A percentile compares a stretch with the other conserved stretches of the same genome.
phyloP scores from a whole-genome alignment of 1,140 invertebrate species.

The Saccostrea glomerata region DNA sequence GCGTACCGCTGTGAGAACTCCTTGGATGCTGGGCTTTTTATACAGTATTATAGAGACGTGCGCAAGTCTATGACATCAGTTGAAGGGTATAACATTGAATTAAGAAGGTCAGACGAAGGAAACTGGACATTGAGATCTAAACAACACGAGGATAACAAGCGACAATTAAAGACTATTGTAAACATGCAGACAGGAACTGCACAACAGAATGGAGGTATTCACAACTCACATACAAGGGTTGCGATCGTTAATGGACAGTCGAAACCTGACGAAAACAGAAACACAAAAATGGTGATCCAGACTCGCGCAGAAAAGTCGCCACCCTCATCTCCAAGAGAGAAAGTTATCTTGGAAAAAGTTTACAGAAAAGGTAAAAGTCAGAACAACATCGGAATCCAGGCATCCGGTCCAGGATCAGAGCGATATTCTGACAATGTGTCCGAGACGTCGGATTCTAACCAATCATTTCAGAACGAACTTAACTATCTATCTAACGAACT shows the following conservation, averaged over 20 bases:
- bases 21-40: slow-evolving; percentile 57
- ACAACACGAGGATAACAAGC: slow-evolving; percentile 52
- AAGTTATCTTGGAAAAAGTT: slow-evolving; percentile 33
- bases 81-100: slow-evolving; percentile 58
- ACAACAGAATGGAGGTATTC: slow-evolving; percentile 39
- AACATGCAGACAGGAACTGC: slow-evolving; percentile 38
- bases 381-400: slow-evolving; percentile 46
- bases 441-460: slow-evolving; percentile 36
- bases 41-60: slow-evolving; percentile 52
- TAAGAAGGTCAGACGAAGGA: slow-evolving; percentile 58
- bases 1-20: slow-evolving; percentile 58
- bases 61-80: slow-evolving; percentile 20
- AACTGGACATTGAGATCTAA: slow-evolving; percentile 69
- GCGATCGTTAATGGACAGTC: not conserved
- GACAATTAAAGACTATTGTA: slow-evolving; percentile 58
- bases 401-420: not conserved
- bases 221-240: not conserved
- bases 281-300: slow-evolving; percentile 4
- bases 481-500: slow-evolving; percentile 61
- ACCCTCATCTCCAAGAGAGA: not conserved
- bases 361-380: not conserved
- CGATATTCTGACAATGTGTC: slow-evolving; percentile 51
- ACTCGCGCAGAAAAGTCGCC: not conserved
- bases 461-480: slow-evolving; percentile 49
- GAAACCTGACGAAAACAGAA: not conserved